Base-by-base conservation (phyloP, 2,113 vertebrate genomes). In the Alligator sinensis region DNA sequence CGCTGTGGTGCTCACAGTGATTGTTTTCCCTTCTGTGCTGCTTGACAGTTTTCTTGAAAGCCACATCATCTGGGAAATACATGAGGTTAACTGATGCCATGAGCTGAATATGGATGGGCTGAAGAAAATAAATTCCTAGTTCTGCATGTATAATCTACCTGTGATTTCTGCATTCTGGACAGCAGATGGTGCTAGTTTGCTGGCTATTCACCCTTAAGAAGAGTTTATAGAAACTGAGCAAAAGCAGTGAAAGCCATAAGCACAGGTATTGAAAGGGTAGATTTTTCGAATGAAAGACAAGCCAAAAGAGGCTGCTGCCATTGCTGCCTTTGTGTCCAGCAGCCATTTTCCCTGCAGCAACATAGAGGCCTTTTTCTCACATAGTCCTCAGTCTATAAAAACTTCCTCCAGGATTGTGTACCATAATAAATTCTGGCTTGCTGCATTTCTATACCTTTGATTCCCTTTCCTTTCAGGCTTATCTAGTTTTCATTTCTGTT, bases 181-280 rank as follows among this genome's bases (percentile, higher is more conserved):
- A 10, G 59, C 88, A 97, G 97, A 34, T 89, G 96, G 97, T 55
- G 93, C 96, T 86, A 64, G 34, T 64, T 34, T 74, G 21, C 91
- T 83, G 74, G 30, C 58, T 81, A 28, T 60, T 81, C 83, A 18
- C 64, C 76, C 34, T 47, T 47, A 24, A 38, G 54, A 68, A 38
- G 57, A 74, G 21, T 25, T 77, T n/a, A 27, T 25, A 76, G n/a
- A 89, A 89, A 11, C 38, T 12, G 15, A 60, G 28, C 47, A 57
- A 60, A 70, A 25, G 17, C 15, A 3, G 12, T 5, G 61, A 30
- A 38, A 63, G 72, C 17, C 62, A 47, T 19, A 47, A 61, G 60
- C 22, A 30, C n/a, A n/a, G n/a, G 5, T 22, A 19, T 54, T 17
- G 25, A 21, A 28, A 30, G n/a, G 15, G 55, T 8, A 70, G 17